These are phyloP conservation scores for Gymnosoma rotundatum DNA, from an alignment of 2,888 invertebrate genomes.

Conservation along the genomic window DNA sequence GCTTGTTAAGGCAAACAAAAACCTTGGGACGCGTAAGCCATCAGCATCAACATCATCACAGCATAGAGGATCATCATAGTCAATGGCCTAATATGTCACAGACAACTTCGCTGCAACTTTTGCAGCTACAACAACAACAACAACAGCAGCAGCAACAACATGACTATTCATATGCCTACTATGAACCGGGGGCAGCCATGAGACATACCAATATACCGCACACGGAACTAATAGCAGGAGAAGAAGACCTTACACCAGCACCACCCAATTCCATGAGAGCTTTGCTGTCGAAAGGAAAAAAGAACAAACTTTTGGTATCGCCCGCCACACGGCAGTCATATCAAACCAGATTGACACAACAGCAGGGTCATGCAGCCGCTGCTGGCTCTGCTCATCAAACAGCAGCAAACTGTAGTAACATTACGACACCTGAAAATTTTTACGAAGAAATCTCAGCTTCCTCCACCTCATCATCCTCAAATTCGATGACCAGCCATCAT, in stretches of 20 bases:
- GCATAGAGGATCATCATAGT: conserved; percentile 53
- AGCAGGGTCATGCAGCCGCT: conserved; percentile 47
- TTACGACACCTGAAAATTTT: conserved; percentile 75
- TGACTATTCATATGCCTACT: conserved; percentile 93
- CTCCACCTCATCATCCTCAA: conserved; percentile 70
- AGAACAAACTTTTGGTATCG: conserved; percentile 79
- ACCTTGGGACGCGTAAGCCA: conserved; percentile 70
- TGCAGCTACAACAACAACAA: conserved; percentile 75
- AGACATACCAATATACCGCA: conserved; percentile 87
- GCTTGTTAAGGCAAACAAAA: conserved; percentile 70
- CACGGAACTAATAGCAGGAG: conserved; percentile 71
- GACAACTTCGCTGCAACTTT: conserved; percentile 73
- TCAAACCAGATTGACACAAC: conserved; percentile 67
- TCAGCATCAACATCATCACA: conserved; percentile 58
- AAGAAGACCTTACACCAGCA: conserved; percentile 74
- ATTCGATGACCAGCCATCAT: conserved; percentile 69
- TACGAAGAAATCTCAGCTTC: conserved; percentile 79
- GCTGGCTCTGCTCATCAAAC: neutral
- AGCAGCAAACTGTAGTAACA: conserved; percentile 61
- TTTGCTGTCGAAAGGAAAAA: conserved; percentile 81
- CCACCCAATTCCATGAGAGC: conserved; percentile 81
- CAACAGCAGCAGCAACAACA: conserved; percentile 79
- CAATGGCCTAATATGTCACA: conserved; percentile 73
- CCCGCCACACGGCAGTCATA: conserved; percentile 82
- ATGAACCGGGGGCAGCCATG: conserved; percentile 87